Evolutionary conservation across 2,888 invertebrate species (phyloP), one percentile per base, ranked within the genome.

Genomic region (Caenorhabditis virilis): DNA sequence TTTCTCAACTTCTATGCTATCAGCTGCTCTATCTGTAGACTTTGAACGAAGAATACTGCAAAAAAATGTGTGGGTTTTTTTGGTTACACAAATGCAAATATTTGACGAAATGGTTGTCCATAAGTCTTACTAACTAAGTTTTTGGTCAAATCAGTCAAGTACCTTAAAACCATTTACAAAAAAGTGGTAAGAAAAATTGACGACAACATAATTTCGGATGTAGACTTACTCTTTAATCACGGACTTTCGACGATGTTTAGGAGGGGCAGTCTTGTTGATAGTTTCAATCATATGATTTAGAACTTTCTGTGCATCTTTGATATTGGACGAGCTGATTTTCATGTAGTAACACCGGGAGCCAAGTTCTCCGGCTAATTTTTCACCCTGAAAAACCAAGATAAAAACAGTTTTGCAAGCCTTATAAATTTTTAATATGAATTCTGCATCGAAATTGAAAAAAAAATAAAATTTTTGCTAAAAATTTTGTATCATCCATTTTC

Each of bases 21-120:
- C 54, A 11, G 18, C 50, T 3, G 45, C 25, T 33, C 59, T 64
- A 2, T 64, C 64, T 5, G 64, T 52, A 20, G 64, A 64, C 16
- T 59, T 58, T 15, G 50, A 51, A 20, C 58, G 64, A 26, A 64
- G 64, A 39, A 64, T 51, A 46, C 64, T 64, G 50, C 30, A 51
- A 53, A 51, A 55, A 36, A 7, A 35, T 35, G 33, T 47, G 51
- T 30, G 35, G n/a, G n/a, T n/a, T n/a, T n/a, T n/a, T n/a, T n/a
- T n/a, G n/a, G n/a, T n/a, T n/a, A n/a, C n/a, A n/a, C n/a, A n/a
- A n/a, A n/a, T n/a, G n/a, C n/a, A n/a, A n/a, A n/a, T n/a, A n/a
- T n/a, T n/a, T n/a, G n/a, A n/a, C n/a, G n/a, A n/a, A n/a, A n/a
- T n/a, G n/a, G n/a, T n/a, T n/a, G n/a, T n/a, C n/a, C n/a, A n/a